phyloP scores from a whole-genome alignment of 2,113 vertebrate species.

The Thamnophis sirtalis region DNA sequence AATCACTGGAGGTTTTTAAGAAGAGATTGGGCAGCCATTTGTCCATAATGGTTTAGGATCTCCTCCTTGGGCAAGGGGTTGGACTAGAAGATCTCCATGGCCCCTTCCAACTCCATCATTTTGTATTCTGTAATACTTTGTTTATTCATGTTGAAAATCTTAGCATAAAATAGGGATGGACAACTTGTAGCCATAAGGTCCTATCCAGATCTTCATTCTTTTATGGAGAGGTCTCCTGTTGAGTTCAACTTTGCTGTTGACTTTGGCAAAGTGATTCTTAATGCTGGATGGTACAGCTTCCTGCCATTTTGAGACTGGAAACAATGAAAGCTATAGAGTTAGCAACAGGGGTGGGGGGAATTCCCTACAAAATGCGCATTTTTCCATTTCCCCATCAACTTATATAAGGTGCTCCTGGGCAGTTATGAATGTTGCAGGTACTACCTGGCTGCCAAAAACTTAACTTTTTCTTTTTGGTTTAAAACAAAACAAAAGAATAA shows the following conservation, averaged over 20 bases:
- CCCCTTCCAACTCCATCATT: too few relatives aligned
- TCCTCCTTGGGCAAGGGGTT: too few relatives aligned
- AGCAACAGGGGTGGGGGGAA: neutral
- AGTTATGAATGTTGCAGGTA: neutral
- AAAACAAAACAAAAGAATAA: neutral
- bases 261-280: neutral
- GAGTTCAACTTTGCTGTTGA: neutral
- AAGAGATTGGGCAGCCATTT: too few relatives aligned
- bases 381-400: neutral
- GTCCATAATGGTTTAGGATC: too few relatives aligned
- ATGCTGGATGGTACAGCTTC: neutral
- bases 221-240: neutral
- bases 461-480: neutral
- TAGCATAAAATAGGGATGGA: neutral
- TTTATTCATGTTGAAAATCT: neutral
- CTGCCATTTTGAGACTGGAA: neutral
- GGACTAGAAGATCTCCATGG: too few relatives aligned
- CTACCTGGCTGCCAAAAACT: neutral
- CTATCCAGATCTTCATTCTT: neutral
- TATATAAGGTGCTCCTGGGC: neutral
- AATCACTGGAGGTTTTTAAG: too few relatives aligned
- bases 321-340: neutral
- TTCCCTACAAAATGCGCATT: neutral
- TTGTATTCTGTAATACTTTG: neutral
- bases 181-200: neutral